These are phyloP conservation scores for Drosophila tani DNA, from an alignment of 1,140 invertebrate species.

Conservation along the genomic window DNA sequence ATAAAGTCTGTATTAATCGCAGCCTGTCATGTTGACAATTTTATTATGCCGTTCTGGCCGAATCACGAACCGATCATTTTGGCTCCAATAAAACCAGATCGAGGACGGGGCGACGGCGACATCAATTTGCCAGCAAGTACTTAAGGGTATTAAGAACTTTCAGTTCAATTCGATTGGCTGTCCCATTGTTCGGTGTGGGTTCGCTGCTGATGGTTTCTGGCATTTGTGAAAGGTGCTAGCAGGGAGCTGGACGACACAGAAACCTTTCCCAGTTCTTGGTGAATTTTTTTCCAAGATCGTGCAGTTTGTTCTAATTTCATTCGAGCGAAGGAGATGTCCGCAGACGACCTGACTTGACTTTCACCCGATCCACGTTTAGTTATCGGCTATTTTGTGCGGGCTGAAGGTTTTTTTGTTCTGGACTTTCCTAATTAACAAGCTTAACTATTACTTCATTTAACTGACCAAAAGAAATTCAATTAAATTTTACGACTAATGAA, in stretches of 20 bases:
- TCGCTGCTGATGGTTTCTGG: conserved; percentile 24
- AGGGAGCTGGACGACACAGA: conserved; percentile 42
- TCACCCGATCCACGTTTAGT: conserved; percentile 51
- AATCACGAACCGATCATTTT: conserved; percentile 56
- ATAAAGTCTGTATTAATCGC: conserved; percentile 71
- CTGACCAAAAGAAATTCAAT: conserved; percentile 49
- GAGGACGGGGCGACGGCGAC: conserved; percentile 37
- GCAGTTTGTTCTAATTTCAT: conserved; percentile 60
- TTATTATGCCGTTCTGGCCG: conserved; percentile 57
- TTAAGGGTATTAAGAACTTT: conserved; percentile 52
- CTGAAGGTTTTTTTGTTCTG: conserved; percentile 12
- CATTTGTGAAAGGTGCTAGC: conserved; percentile 62
- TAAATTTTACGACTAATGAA: conserved; percentile 41
- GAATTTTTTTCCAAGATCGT: conserved; percentile 26
- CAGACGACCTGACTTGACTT: conserved; percentile 48
- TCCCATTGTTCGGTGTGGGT: conserved; percentile 31
- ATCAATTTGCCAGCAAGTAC: conserved; percentile 52
- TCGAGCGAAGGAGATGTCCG: conserved; percentile 42
- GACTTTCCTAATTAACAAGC: conserved; percentile 55
- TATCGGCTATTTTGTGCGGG: conserved; percentile 12
- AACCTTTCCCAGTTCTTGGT: conserved; percentile 46
- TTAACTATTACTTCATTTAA: conserved; percentile 37
- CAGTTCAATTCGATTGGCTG: conserved; percentile 29
- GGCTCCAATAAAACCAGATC: conserved; percentile 4
- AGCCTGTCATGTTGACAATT: conserved; percentile 77